These are phyloP conservation scores for Yponomeuta sedellus DNA, from an alignment of 2,888 invertebrate genomes.

Conservation along the genomic window DNA sequence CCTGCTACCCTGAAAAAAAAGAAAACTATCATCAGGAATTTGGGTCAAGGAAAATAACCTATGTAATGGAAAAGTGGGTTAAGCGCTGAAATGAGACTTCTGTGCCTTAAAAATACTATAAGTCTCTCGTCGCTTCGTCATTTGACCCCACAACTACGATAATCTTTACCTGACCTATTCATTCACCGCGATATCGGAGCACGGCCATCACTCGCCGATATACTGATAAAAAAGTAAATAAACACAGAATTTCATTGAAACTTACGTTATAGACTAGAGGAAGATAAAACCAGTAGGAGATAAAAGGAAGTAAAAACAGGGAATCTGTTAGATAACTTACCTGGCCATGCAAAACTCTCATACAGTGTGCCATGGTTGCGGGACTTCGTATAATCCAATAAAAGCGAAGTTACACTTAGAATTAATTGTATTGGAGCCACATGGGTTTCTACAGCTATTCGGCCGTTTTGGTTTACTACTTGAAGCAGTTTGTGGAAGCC, in stretches of 20 bases:
- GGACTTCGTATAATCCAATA: slow-evolving; percentile 49
- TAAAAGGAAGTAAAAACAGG: not conserved
- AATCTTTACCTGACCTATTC: slow-evolving; percentile 47
- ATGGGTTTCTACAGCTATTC: slow-evolving; percentile 48
- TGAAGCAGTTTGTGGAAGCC: slow-evolving; percentile 31
- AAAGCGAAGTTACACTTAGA: slow-evolving; percentile 31
- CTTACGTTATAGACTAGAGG: not conserved
- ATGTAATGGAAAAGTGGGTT: not conserved
- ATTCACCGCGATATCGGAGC: slow-evolving; percentile 43
- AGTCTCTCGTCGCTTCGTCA: slow-evolving; percentile 23
- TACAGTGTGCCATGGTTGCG: slow-evolving; percentile 85
- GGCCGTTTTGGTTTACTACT: slow-evolving; percentile 33
- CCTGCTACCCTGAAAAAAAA: slow-evolving; percentile 70
- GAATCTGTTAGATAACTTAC: slow-evolving; percentile 56
- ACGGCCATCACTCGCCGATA: slow-evolving; percentile 27
- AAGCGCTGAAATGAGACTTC: not conserved
- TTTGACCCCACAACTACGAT: slow-evolving; percentile 42
- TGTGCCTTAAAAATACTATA: slow-evolving; percentile 23
- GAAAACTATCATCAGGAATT: slow-evolving; percentile 7
- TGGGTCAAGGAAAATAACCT: slow-evolving; percentile 8
- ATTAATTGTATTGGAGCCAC: slow-evolving; percentile 51
- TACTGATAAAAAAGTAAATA: slow-evolving; percentile 54
- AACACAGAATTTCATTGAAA: slow-evolving; percentile 27
- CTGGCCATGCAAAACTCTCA: slow-evolving; percentile 86
- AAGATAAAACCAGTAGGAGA: not conserved